These are phyloP conservation scores for Stenodera caucasica DNA, from an alignment of 2,888 invertebrate species.

Conservation along the genomic window DNA sequence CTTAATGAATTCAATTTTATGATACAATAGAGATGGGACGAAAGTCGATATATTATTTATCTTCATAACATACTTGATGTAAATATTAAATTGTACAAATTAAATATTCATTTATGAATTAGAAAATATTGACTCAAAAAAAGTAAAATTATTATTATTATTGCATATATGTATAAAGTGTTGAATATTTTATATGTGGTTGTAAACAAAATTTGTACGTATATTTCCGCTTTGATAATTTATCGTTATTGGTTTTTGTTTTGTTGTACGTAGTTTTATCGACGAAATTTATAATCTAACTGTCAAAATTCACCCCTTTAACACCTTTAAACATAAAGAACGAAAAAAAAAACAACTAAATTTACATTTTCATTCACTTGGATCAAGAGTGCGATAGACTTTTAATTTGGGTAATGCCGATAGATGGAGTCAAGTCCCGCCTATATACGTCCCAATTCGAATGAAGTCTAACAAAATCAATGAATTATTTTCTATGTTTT, in stretches of 20 bases:
- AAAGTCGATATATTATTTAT: too few species aligned
- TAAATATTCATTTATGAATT: conserved; percentile 17
- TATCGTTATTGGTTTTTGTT: conserved; percentile 20
- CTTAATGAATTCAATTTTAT: too few species aligned
- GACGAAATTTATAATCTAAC: conserved; percentile 27
- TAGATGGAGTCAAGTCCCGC: too few species aligned
- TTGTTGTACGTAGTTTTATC: conserved; percentile 16
- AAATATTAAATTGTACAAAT: conserved; percentile 17
- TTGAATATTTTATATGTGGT: conserved; percentile 25
- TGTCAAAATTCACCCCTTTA: too few species aligned
- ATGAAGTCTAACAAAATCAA: too few species aligned
- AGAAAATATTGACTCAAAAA: conserved; percentile 12
- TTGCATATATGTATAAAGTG: conserved; percentile 13
- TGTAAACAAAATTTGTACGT: conserved; percentile 27
- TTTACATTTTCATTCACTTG: too few species aligned
- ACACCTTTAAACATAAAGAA: conserved; percentile 21
- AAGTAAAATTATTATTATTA: conserved; percentile 18
- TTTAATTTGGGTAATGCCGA: too few species aligned
- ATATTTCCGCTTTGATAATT: conserved; percentile 22
- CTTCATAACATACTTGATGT: conserved; percentile 5
- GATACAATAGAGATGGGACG: too few species aligned
- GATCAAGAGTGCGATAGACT: too few species aligned
- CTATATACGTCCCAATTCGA: too few species aligned
- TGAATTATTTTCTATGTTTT: too few species aligned
- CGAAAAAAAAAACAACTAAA: too few species aligned